Conservation (phyloP, 2,797 vertebrate genomes). For the Limnodromus scolopaceus region DNA sequence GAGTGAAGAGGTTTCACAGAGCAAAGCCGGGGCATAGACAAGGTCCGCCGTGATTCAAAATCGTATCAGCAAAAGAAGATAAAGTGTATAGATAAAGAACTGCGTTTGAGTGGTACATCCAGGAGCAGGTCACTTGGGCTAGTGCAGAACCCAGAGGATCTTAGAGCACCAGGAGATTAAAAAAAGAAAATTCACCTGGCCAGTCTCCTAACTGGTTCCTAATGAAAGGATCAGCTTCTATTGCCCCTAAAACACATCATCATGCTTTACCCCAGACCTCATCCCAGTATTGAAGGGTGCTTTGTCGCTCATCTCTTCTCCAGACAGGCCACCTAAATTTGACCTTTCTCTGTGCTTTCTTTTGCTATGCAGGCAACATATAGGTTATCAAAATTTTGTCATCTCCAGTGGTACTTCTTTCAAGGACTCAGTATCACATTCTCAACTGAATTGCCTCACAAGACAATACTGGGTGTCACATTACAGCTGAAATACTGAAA, state of each 20-base stretch:
- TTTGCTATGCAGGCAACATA: neutral
- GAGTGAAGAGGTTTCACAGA: slow-evolving; percentile 17
- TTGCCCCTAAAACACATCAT: neutral
- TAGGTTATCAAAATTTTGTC: neutral
- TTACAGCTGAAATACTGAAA: neutral
- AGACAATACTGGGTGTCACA: neutral
- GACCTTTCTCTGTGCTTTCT: neutral
- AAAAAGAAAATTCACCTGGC: neutral
- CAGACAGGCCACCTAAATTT: neutral
- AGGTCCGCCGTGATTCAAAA: slow-evolving; percentile 11
- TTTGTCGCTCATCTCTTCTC: neutral
- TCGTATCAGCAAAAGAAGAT: slow-evolving; percentile 6
- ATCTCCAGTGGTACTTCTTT: neutral
- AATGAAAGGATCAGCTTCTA: neutral
- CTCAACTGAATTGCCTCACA: neutral
- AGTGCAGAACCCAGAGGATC: neutral
- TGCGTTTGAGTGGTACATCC: neutral
- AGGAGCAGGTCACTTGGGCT: neutral
- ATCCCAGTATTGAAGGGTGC: neutral
- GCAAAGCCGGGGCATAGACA: neutral
- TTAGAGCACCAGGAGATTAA: neutral
- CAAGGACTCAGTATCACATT: neutral
- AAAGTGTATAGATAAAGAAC: slow-evolving; percentile 5
- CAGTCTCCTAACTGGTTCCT: slow-evolving; percentile 4
- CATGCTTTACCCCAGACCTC: neutral